Base-by-base conservation (phyloP, 1,140 invertebrate species). In the Heterodera carotae region DNA sequence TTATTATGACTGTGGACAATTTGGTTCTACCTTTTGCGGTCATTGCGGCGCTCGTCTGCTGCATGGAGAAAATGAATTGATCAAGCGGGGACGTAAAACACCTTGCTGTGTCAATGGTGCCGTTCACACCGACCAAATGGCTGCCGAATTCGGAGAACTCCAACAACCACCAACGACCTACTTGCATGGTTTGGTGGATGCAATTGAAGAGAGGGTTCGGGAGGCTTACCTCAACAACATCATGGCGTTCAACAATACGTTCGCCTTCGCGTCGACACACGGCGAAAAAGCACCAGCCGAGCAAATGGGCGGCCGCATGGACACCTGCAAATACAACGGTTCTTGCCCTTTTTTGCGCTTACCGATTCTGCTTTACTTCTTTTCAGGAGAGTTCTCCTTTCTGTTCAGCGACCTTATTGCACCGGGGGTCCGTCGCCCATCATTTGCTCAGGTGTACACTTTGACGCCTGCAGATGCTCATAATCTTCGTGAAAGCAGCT, bases 1-100 rank as follows among this genome's bases (percentile, higher is more conserved):
- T 31, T 69, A 69, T 31, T 69, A 69, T 69, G 67, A 69, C 29
- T 69, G 34, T 2, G 67, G 67, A 2, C 34, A 69, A n/a, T 69
- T 69, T 25, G 67, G 67, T 8, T n/a, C 18, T 5, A 1, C 6
- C 2, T n/a, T 7, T 8, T 69, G 68, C 15, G 1, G 27, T 25
- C 53, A 69, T 36, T 69, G 68, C 34, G 10, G 10, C 4, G 68
- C 68, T 2, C 31, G 25, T 10, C 29, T 34, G 34, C 29, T 80
- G 10, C 48, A 15, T 0, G 4, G 4, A 8, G 48, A 53, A 18
- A 4, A 4, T 53, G 18, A 12, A 18, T 12, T 18, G 10, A 15
- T 53, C 48, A 53, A 53, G 48, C 48, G 18, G 48, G 48, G 48
- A 15, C 48, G 48, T 4, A 8, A 53, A 0, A 18, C 48, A 18